Evolutionary conservation across 2,797 vertebrate species (phyloP), one percentile per base, ranked within the genome.

Genomic region (Amblyopsis hoosieri): DNA sequence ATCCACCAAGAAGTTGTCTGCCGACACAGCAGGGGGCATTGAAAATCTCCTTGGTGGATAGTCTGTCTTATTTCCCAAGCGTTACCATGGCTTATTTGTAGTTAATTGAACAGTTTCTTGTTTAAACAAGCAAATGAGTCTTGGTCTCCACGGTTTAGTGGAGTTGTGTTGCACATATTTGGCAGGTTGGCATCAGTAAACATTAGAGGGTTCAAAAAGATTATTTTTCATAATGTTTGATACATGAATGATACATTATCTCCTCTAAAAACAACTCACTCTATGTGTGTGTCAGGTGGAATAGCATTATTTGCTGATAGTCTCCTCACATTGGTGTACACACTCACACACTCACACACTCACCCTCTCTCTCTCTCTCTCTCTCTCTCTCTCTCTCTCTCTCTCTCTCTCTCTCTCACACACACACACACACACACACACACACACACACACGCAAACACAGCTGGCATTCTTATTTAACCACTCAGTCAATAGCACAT

Each of bases 321-420:
- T 15, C 31, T 58, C 64, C 60, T 4, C 77, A 65, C 33, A 12
- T 15, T 55, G 60, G 76, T 78, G 80, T 52, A 58, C 53, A 65
- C 70, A 74, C 52, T 37, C 50, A 14, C 50, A 3, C 15, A 1
- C 50, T n/a, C n/a, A n/a, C n/a, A n/a, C n/a, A n/a, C 14, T 9
- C 33, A 33, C 54, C 2, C 45, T 4, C 14, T 17, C 17, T 56
- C 12, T 54, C 14, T 46, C 0, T 4, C 50, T 37, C 12, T 11
- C 33, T 23, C 33, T 11, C 54, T 17, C 29, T 5, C 54, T 12
- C 52, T 3, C 52, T 12, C 17, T 12, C 19, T 14, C 49, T 1
- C 49, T 14, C 15, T 14, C 49, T 6, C 49, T 14, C 49, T 14
- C 49, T 14, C 49, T 7, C 49, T 1, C 49, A 51, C 51, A 23